phyloP scores from a whole-genome alignment of 2,113 vertebrate genomes.

The Onychorhynchus coronatus region DNA sequence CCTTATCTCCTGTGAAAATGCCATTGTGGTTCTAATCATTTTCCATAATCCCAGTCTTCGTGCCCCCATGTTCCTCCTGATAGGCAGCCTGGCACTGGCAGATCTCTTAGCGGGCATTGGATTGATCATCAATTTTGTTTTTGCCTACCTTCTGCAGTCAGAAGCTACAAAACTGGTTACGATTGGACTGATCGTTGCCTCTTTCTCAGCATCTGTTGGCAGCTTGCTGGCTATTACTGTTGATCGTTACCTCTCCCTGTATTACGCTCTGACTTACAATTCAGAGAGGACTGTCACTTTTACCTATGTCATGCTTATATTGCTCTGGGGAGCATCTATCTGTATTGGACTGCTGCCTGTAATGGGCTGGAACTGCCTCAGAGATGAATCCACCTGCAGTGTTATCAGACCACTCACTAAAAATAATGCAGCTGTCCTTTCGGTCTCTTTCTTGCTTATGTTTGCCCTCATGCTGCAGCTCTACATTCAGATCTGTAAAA shows the following conservation, averaged over 20 bases:
- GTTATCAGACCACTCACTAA: slow-evolving; percentile 95
- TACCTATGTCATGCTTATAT: slow-evolving; percentile 93
- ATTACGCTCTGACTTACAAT: slow-evolving; percentile 97
- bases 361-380: slow-evolving; percentile 95
- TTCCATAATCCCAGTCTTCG: slow-evolving; percentile 94
- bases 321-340: slow-evolving; percentile 93
- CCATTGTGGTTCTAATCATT: slow-evolving; percentile 95
- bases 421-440: slow-evolving; percentile 93
- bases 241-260: slow-evolving; percentile 97
- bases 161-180: slow-evolving; percentile 94
- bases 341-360: slow-evolving; percentile 92
- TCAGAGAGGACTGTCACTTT: slow-evolving; percentile 95
- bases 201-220: slow-evolving; percentile 96
- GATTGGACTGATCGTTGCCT: slow-evolving; percentile 93
- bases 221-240: slow-evolving; percentile 98
- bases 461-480: slow-evolving; percentile 99
- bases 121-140: slow-evolving; percentile 92
- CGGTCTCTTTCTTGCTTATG: slow-evolving; percentile 93
- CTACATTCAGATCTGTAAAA: slow-evolving; percentile 97
- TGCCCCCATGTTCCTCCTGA: slow-evolving; percentile 97
- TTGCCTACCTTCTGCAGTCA: slow-evolving; percentile 93
- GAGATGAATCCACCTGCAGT: slow-evolving; percentile 92
- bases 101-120: slow-evolving; percentile 95
- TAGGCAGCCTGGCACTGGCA: slow-evolving; percentile 94
- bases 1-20: slow-evolving; percentile 97